phyloP scores from a whole-genome alignment of 2,797 vertebrate species.

The Acropternis orthonyx region DNA sequence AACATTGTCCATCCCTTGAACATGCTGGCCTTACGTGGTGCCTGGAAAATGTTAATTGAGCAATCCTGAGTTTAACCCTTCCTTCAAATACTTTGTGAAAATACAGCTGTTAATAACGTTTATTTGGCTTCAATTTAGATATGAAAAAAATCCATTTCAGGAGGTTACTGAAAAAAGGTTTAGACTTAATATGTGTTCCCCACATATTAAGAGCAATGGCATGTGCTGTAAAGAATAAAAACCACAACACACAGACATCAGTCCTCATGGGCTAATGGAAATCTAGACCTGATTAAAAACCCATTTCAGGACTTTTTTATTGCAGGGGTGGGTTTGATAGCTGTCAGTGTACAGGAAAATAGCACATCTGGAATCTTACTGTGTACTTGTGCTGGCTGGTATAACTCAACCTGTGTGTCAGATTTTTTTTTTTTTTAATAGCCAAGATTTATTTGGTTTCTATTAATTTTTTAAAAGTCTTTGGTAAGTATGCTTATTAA shows the following conservation, averaged over 20 bases:
- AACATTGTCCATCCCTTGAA: neutral
- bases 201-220: slow-evolving; percentile 60
- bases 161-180: slow-evolving; percentile 51
- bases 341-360: slow-evolving; percentile 77
- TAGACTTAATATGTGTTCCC: slow-evolving; percentile 57
- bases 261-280: slow-evolving; percentile 60
- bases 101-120: slow-evolving; percentile 63
- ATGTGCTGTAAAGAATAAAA: slow-evolving; percentile 69
- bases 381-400: slow-evolving; percentile 70
- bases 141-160: slow-evolving; percentile 59
- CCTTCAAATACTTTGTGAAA: slow-evolving; percentile 49
- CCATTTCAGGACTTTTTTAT: slow-evolving; percentile 72
- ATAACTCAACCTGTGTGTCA: slow-evolving; percentile 74
- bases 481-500: slow-evolving; percentile 68
- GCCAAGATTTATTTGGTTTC: slow-evolving; percentile 74
- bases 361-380: slow-evolving; percentile 78
- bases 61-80: slow-evolving; percentile 17
- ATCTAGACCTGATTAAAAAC: slow-evolving; percentile 73
- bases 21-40: neutral
- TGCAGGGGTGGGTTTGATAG: slow-evolving; percentile 73
- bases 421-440: slow-evolving; percentile 54
- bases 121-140: slow-evolving; percentile 64
- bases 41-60: slow-evolving; percentile 58
- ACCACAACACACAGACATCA: slow-evolving; percentile 67
- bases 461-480: slow-evolving; percentile 71